phyloP scores from a whole-genome alignment of 2,113 vertebrate genomes.

The Peromyscus californicus region DNA sequence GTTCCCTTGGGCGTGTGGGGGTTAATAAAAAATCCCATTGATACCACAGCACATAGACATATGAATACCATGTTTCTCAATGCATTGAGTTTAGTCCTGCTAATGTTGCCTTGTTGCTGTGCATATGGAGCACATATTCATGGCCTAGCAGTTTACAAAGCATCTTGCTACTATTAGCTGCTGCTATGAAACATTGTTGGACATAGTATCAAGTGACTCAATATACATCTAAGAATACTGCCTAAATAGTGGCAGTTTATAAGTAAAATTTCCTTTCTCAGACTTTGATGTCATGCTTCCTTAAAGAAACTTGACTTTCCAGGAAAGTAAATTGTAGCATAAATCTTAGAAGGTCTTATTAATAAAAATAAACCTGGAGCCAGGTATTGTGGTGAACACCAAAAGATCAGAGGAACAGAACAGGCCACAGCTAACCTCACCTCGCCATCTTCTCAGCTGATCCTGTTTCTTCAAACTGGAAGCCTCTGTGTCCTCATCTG shows the following conservation, averaged over 20 bases:
- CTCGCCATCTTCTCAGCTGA: too few species aligned
- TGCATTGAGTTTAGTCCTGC: not conserved
- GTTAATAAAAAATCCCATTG: too few species aligned
- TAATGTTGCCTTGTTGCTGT: slow-evolving; percentile 37
- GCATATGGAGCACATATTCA: not conserved
- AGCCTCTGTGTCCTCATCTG: too few species aligned
- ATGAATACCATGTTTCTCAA: not conserved
- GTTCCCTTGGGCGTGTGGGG: too few species aligned
- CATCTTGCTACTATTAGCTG: slow-evolving; percentile 8
- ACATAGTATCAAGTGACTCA: slow-evolving; percentile 17
- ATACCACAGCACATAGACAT: not conserved
- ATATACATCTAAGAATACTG: slow-evolving; percentile 1
- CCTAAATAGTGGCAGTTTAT: not conserved
- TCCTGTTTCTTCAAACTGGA: too few species aligned
- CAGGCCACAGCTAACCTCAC: too few species aligned
- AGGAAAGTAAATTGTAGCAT: slow-evolving; percentile 79
- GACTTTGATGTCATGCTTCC: slow-evolving; percentile 62
- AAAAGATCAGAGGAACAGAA: too few species aligned
- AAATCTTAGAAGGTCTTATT: too few species aligned
- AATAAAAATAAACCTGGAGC: too few species aligned
- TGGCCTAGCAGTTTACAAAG: slow-evolving; percentile 47
- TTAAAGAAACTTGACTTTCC: slow-evolving; percentile 71
- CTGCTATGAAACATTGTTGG: slow-evolving; percentile 26
- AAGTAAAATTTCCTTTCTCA: slow-evolving; percentile 57
- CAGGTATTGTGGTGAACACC: too few species aligned